Base-by-base conservation (phyloP, 2,113 vertebrate species). In the Zosterops borbonicus region DNA sequence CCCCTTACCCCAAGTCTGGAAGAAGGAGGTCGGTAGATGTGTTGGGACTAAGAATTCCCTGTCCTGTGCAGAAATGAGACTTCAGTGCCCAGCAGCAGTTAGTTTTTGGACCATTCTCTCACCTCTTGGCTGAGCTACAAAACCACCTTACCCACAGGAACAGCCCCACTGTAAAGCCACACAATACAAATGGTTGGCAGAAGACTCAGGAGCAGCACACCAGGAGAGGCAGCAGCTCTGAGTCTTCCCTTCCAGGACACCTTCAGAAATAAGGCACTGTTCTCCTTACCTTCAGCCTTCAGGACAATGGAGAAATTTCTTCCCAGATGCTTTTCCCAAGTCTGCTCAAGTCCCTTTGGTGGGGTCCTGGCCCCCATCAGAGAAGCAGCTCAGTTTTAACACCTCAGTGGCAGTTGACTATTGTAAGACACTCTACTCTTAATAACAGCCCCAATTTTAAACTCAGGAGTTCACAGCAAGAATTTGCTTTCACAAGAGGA, bases 301-400 rank as follows among this genome's bases (percentile, higher is more conserved):
- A 74, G 8, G n/a, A 65, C 1, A 1, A 41, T 3, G 15, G 7
- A 75, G 6, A 47, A 84, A 39, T 21, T 8, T 59, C n/a, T 37
- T 28, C 56, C 37, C 47, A 59, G 39, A 27, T 22, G 27, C 9
- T 81, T n/a, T 42, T 27, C 37, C 70, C 81, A 53, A 22, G n/a
- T 88, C 62, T 83, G 44, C n/a, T 86, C 7, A 1, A 76, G 58
- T 60, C 3, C 7, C 39, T 58, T 20, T n/a, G 31, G n/a, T 47
- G 78, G 4, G 33, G 47, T 65, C n/a, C 49, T 49, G 63, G 35
- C 27, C 53, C 28, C 50, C 37, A 60, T 23, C 39, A n/a, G 35
- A 55, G 76, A 14, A 90, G 27, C 37, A 62, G 31, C 0, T 0
- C 0, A 0, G 29, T 31, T 80, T 37, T 12, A 62, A 65, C 6